These are phyloP conservation scores for Himalopsyche kuldschensis DNA, from an alignment of 2,888 invertebrate species.

Conservation along the genomic window DNA sequence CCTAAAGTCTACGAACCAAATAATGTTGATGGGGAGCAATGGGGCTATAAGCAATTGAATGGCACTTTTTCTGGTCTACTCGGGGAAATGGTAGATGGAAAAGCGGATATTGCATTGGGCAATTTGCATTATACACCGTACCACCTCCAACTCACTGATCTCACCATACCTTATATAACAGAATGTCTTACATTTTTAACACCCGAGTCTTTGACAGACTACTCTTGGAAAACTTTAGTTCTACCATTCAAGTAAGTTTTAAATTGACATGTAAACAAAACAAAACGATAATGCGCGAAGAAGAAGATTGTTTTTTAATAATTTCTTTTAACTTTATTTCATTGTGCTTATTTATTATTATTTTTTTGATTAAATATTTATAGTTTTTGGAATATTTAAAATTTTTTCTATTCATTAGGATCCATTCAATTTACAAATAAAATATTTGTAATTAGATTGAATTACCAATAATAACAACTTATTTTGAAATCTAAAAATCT, in stretches of 20 bases:
- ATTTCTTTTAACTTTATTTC: too few species aligned
- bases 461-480: too few species aligned
- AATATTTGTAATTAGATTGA: too few species aligned
- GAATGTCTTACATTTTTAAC: slow-evolving; percentile 84
- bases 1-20: slow-evolving; percentile 67
- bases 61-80: slow-evolving; percentile 72
- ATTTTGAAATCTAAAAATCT: too few species aligned
- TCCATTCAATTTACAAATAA: too few species aligned
- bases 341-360: too few species aligned
- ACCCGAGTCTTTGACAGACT: slow-evolving; percentile 77
- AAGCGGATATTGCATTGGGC: slow-evolving; percentile 74
- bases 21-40: slow-evolving; percentile 64
- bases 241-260: slow-evolving; percentile 72
- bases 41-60: slow-evolving; percentile 68
- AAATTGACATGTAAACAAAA: slow-evolving; percentile 2
- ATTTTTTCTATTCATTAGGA: too few species aligned
- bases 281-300: too few species aligned
- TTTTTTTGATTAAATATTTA: too few species aligned
- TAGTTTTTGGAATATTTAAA: too few species aligned
- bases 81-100: slow-evolving; percentile 69
- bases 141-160: slow-evolving; percentile 69
- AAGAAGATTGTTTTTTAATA: too few species aligned
- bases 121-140: slow-evolving; percentile 76
- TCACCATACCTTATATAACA: slow-evolving; percentile 77
- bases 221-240: slow-evolving; percentile 82